Evolutionary conservation across 2,113 vertebrate genomes (phyloP).

Genomic region (Motacilla tschutschensis): DNA sequence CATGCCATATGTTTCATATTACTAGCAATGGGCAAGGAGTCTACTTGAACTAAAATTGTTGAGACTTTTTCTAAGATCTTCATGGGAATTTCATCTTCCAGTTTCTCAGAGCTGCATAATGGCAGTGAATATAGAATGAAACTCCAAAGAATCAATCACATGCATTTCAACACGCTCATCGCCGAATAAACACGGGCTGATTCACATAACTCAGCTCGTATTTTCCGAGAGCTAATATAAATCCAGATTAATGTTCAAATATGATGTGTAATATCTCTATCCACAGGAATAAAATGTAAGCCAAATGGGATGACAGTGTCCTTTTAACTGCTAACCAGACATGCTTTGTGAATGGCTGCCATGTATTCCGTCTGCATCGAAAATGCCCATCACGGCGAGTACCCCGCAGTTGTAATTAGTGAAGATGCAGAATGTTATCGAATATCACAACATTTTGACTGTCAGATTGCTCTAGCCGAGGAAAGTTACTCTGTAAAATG

Average conservation of each 20-base stretch:
- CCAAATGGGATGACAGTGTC: not conserved
- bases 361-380: constrained; percentile 50
- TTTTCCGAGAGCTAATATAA: constrained; percentile 35
- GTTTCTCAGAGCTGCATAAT: constrained; percentile 9
- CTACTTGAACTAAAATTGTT: not conserved
- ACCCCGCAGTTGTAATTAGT: constrained; percentile 63
- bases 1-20: constrained; percentile 10
- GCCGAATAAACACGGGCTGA: constrained; percentile 7
- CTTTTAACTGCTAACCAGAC: constrained; percentile 44
- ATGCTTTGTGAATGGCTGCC: constrained; percentile 51
- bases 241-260: constrained; percentile 40
- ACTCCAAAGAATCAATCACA: constrained; percentile 39
- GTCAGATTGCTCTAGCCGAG: constrained; percentile 54
- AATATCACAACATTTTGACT: constrained; percentile 67
- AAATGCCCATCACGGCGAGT: constrained; percentile 32
- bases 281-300: not conserved
- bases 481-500: constrained; percentile 67
- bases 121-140: not conserved
- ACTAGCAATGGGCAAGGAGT: not conserved
- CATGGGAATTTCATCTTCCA: not conserved
- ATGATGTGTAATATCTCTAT: not conserved
- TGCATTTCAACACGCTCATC: not conserved
- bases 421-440: constrained; percentile 61
- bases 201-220: not conserved
- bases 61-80: constrained; percentile 17